These are phyloP conservation scores for Oeneis ivallda DNA, from an alignment of 2,888 invertebrate genomes.

Conservation along the genomic window DNA sequence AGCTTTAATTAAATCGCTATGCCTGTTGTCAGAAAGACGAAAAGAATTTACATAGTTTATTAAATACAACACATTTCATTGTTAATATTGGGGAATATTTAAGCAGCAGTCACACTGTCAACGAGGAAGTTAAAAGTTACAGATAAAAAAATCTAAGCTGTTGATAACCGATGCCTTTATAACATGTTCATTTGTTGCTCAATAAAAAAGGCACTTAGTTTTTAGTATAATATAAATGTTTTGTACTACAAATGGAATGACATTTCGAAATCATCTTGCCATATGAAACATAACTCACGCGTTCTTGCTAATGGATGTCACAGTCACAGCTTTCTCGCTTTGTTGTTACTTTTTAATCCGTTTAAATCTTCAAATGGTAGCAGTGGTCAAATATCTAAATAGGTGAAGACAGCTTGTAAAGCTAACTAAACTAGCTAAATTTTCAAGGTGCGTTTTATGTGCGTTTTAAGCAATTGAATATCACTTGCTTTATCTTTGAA, in stretches of 20 bases:
- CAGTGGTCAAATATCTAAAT: neutral
- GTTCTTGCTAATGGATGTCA: slow-evolving; percentile 29
- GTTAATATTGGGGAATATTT: slow-evolving; percentile 11
- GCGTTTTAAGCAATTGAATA: no score
- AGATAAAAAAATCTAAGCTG: neutral
- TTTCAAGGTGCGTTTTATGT: no score
- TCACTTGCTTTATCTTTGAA: no score
- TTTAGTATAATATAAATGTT: slow-evolving; percentile 25
- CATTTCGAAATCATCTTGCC: slow-evolving; percentile 30
- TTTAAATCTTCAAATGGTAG: slow-evolving; percentile 24
- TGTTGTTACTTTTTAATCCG: slow-evolving; percentile 26
- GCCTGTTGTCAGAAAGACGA: no score
- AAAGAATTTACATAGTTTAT: no score
- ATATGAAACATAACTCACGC: slow-evolving; percentile 30
- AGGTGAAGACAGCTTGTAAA: no score
- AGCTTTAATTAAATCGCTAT: neutral
- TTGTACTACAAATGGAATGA: slow-evolving; percentile 20
- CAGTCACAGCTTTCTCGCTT: slow-evolving; percentile 29
- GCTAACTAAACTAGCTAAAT: no score
- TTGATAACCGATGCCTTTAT: slow-evolving; percentile 19
- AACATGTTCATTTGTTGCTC: slow-evolving; percentile 11
- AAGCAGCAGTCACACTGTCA: slow-evolving; percentile 1
- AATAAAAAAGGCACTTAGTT: slow-evolving; percentile 22
- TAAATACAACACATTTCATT: no score
- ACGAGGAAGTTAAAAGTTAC: slow-evolving; percentile 15